Evolutionary conservation across 2,888 invertebrate genomes (phyloP).

Genomic region (Ectobius pallidus): DNA sequence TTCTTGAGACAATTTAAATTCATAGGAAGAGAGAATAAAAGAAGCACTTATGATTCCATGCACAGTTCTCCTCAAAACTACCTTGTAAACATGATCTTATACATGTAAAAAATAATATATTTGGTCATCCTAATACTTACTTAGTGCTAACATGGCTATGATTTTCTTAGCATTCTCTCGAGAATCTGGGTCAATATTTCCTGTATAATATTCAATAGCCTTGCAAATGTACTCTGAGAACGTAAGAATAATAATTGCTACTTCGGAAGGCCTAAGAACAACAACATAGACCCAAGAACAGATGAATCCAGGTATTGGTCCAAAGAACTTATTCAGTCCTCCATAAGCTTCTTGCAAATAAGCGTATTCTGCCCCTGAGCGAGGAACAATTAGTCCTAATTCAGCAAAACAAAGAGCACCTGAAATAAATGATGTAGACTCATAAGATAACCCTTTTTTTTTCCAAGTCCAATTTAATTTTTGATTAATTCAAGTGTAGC

Average conservation of each 20-base stretch:
- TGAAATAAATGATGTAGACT: conserved; percentile 56
- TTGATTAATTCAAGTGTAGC: too few relatives aligned
- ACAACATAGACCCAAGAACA: conserved; percentile 80
- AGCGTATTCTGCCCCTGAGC: conserved; percentile 82
- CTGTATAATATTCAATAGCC: conserved; percentile 61
- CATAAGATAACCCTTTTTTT: too few relatives aligned
- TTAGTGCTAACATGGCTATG: conserved; percentile 67
- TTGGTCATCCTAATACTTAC: conserved; percentile 61
- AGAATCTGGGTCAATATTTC: conserved; percentile 51
- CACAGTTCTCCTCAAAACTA: too few relatives aligned
- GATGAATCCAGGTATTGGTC: conserved; percentile 74
- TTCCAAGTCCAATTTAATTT: too few relatives aligned
- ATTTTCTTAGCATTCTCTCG: conserved; percentile 64
- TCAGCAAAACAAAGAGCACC: conserved; percentile 83
- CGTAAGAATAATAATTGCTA: conserved; percentile 76
- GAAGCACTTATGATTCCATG: too few relatives aligned
- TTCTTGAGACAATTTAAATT: too few relatives aligned
- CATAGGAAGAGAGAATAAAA: too few relatives aligned
- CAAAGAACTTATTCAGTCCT: conserved; percentile 69
- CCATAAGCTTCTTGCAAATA: conserved; percentile 78
- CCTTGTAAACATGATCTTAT: too few relatives aligned
- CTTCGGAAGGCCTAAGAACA: conserved; percentile 76
- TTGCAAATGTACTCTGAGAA: conserved; percentile 77
- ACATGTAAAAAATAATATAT: too few relatives aligned
- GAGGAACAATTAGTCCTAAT: conserved; percentile 76